These are phyloP conservation scores for Phylloscopus whistleri DNA, from an alignment of 2,113 vertebrate genomes.

Conservation along the genomic window DNA sequence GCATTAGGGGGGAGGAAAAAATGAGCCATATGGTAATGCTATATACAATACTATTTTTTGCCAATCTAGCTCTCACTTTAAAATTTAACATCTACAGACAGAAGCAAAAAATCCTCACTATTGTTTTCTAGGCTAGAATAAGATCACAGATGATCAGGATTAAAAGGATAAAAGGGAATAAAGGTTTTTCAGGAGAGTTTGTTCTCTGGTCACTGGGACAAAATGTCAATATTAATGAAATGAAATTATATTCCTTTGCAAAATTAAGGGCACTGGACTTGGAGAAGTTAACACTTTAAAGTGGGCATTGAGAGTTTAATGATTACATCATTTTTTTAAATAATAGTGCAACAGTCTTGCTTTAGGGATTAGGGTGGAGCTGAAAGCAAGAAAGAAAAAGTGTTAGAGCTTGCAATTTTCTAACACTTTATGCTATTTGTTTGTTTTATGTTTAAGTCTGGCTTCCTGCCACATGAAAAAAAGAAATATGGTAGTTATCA, in stretches of 20 bases:
- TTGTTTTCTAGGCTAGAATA: neutral
- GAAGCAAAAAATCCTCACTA: neutral
- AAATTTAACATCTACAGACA: neutral
- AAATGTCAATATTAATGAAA: neutral
- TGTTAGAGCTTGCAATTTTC: neutral
- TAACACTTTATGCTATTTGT: neutral
- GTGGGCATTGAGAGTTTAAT: neutral
- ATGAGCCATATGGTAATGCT: neutral
- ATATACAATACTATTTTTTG: neutral
- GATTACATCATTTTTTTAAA: neutral
- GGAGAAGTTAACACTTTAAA: neutral
- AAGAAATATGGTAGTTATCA: neutral
- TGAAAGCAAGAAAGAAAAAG: neutral
- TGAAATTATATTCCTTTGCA: neutral
- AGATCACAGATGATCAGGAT: neutral
- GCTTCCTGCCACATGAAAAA: neutral
- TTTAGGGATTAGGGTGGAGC: neutral
- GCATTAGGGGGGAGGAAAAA: neutral
- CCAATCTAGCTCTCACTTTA: neutral
- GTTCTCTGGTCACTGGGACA: neutral
- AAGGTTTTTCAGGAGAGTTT: neutral
- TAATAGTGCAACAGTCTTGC: neutral
- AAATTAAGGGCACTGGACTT: neutral
- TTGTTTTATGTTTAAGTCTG: slow-evolving; percentile 30
- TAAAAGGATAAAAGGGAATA: neutral